Evolutionary conservation across 2,888 invertebrate genomes (phyloP).

Genomic region (Suillia variegata): DNA sequence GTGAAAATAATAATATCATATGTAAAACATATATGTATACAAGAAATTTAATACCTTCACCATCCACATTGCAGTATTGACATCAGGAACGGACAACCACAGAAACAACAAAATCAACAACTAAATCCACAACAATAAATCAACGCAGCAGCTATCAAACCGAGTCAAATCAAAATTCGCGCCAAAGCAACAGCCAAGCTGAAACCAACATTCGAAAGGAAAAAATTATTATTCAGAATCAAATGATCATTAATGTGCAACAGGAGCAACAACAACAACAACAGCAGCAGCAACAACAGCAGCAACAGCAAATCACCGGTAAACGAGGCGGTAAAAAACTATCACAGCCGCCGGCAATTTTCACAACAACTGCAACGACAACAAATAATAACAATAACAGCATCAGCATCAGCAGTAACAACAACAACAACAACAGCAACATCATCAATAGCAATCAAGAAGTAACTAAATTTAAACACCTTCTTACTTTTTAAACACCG

Average conservation of each 20-base stretch:
- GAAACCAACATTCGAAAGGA: slow-evolving; percentile 41
- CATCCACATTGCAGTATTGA: slow-evolving; percentile 61
- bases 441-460: slow-evolving; percentile 45
- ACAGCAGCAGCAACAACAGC: slow-evolving; percentile 55
- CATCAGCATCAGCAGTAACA: slow-evolving; percentile 29
- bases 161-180: slow-evolving; percentile 45
- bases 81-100: slow-evolving; percentile 60
- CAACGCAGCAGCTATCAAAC: slow-evolving; percentile 45
- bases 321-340: slow-evolving; percentile 41
- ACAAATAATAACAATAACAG: slow-evolving; percentile 37
- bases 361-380: slow-evolving; percentile 38
- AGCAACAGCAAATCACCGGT: slow-evolving; percentile 41
- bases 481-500: slow-evolving; percentile 28
- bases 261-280: slow-evolving; percentile 50
- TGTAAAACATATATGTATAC: too few species aligned
- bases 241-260: slow-evolving; percentile 56
- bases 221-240: slow-evolving; percentile 58
- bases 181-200: slow-evolving; percentile 41
- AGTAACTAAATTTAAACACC: slow-evolving; percentile 51
- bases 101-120: slow-evolving; percentile 64
- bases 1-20: too few species aligned
- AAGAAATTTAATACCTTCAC: too few species aligned
- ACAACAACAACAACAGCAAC: slow-evolving; percentile 28
- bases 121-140: slow-evolving; percentile 57
- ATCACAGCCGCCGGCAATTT: slow-evolving; percentile 39